Evolutionary conservation across 2,888 invertebrate species (phyloP).

Genomic region (Chironomus tentans): DNA sequence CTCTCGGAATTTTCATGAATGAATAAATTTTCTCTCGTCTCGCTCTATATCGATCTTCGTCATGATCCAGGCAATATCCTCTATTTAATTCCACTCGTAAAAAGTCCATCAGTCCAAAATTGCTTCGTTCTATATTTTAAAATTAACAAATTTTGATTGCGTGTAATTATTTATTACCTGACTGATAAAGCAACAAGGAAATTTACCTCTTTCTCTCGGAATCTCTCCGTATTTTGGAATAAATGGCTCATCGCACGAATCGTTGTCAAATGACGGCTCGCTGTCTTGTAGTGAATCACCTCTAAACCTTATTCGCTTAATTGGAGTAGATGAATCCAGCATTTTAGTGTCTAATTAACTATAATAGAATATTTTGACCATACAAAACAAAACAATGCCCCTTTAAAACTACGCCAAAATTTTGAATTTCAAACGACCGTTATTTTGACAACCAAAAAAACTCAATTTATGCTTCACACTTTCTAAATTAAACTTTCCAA

Average conservation of each 20-base stretch:
- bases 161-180: not conserved
- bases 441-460: too few relatives aligned
- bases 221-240: not conserved
- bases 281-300: not conserved
- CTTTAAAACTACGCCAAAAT: too few relatives aligned
- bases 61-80: slow-evolving; percentile 89
- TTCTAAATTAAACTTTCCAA: too few relatives aligned
- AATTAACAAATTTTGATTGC: not conserved
- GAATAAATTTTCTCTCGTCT: slow-evolving; percentile 93
- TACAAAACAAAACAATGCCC: too few relatives aligned
- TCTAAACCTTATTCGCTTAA: slow-evolving; percentile 19
- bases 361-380: not conserved
- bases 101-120: slow-evolving; percentile 51
- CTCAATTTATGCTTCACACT: too few relatives aligned
- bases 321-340: slow-evolving; percentile 2
- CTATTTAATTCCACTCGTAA: slow-evolving; percentile 80
- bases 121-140: slow-evolving; percentile 2
- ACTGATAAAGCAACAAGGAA: not conserved
- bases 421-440: too few relatives aligned
- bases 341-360: not conserved
- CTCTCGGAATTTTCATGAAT: slow-evolving; percentile 89
- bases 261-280: not conserved
- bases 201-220: not conserved
- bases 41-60: slow-evolving; percentile 89
- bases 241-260: not conserved